Conservation (phyloP, 1,140 invertebrate species). For the Euura lappo region DNA sequence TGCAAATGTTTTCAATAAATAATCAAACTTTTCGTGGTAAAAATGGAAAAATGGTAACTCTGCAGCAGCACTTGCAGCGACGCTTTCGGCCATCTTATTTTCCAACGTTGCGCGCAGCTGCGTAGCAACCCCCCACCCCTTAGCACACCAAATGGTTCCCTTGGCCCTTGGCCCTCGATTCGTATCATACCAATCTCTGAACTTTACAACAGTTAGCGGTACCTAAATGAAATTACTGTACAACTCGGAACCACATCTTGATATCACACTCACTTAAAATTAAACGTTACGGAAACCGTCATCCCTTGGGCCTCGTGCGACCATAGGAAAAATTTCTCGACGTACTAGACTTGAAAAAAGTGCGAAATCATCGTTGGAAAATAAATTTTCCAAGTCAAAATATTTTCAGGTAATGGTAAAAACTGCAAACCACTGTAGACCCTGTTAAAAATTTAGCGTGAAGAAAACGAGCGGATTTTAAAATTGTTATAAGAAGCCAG, state of each 20-base stretch:
- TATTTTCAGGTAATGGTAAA: conserved; percentile 43
- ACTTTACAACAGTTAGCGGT: neutral
- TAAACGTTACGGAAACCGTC: too few species aligned
- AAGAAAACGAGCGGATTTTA: conserved; percentile 21
- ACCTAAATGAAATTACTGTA: neutral
- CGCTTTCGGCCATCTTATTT: conserved; percentile 50
- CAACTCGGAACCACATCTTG: too few species aligned
- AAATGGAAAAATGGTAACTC: neutral
- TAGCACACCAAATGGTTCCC: conserved; percentile 32
- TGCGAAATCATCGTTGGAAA: neutral
- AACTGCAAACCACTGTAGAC: conserved; percentile 13
- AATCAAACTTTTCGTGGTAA: neutral
- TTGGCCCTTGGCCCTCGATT: conserved; percentile 16
- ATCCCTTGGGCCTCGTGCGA: too few species aligned
- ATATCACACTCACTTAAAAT: too few species aligned
- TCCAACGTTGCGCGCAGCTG: conserved; percentile 48
- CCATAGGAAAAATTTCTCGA: too few species aligned
- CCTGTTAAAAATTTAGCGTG: conserved; percentile 35
- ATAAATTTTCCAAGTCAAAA: conserved; percentile 40
- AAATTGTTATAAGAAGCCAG: neutral
- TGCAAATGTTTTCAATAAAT: neutral
- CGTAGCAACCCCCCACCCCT: conserved; percentile 35
- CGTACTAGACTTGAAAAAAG: too few species aligned
- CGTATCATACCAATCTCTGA: neutral
- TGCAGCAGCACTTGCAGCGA: conserved; percentile 25